These are phyloP conservation scores for Hirtodrosophila duncani DNA, from an alignment of 2,888 invertebrate species.

Conservation along the genomic window DNA sequence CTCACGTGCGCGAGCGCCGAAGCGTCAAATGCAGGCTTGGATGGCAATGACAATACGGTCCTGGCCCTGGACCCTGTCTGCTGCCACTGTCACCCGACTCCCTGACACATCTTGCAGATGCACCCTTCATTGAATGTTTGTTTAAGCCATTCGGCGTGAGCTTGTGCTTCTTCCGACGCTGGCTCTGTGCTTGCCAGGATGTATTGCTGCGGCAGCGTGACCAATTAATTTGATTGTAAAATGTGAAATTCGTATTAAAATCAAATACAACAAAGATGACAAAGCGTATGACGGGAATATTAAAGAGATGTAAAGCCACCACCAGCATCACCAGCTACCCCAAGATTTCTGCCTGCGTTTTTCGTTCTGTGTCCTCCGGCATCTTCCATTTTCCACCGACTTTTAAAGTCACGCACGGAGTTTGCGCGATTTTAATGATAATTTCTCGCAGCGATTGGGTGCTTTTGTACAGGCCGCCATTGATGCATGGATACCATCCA, in stretches of 20 bases:
- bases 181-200: slow-evolving; percentile 42
- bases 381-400: slow-evolving; percentile 26
- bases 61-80: slow-evolving; percentile 4
- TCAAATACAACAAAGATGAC: slow-evolving; percentile 74
- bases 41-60: slow-evolving; percentile 57
- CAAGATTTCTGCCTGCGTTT: slow-evolving; percentile 14
- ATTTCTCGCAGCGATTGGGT: slow-evolving; percentile 62
- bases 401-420: slow-evolving; percentile 68
- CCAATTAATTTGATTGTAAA: slow-evolving; percentile 79
- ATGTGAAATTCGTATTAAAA: slow-evolving; percentile 78
- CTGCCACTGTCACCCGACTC: background rate
- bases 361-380: slow-evolving; percentile 1
- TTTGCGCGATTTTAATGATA: slow-evolving; percentile 72
- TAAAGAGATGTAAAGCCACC: slow-evolving; percentile 56
- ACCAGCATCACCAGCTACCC: slow-evolving; percentile 25
- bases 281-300: slow-evolving; percentile 74
- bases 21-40: slow-evolving; percentile 67
- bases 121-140: slow-evolving; percentile 59
- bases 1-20: slow-evolving; percentile 64
- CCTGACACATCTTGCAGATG: slow-evolving; percentile 30
- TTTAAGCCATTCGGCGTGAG: slow-evolving; percentile 49
- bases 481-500: slow-evolving; percentile 35
- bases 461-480: slow-evolving; percentile 56
- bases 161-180: background rate
- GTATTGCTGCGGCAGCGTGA: slow-evolving; percentile 76